Evolutionary conservation across 2,113 vertebrate species (phyloP).

Genomic region (Tragelaphus strepsiceros): DNA sequence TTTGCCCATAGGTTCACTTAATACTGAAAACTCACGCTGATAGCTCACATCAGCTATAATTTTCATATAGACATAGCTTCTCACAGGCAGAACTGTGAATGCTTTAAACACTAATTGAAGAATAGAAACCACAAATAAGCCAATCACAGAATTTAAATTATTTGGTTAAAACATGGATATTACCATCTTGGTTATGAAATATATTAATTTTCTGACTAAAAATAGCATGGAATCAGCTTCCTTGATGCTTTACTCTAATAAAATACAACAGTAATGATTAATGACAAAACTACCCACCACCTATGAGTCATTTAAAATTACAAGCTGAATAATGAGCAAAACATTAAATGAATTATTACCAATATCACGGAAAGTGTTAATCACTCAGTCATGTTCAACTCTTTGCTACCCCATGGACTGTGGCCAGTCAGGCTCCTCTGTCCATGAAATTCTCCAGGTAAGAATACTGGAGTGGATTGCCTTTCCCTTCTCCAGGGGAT

Average conservation of each 20-base stretch:
- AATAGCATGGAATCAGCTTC: neutral
- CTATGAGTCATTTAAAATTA: conserved; percentile 53
- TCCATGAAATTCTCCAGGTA: neutral
- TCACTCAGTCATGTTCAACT: neutral
- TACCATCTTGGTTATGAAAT: neutral
- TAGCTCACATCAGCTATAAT: neutral
- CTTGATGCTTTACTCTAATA: neutral
- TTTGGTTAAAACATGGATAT: neutral
- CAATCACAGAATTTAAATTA: neutral
- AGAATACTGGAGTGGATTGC: neutral
- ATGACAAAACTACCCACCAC: conserved; percentile 27
- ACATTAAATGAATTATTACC: conserved; percentile 49
- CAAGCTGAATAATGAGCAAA: conserved; percentile 55
- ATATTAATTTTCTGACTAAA: neutral
- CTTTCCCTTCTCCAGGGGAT: neutral
- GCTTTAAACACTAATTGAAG: neutral
- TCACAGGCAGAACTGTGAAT: neutral
- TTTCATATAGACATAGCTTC: neutral
- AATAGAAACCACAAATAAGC: neutral
- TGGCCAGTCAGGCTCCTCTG: neutral
- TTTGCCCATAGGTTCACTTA: neutral
- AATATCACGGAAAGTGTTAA: neutral
- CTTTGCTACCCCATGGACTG: neutral
- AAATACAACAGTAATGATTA: conserved; percentile 36
- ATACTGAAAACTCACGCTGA: rapidly evolving